phyloP scores from a whole-genome alignment of 1,140 invertebrate genomes.

The Latrodectus geometricus region DNA sequence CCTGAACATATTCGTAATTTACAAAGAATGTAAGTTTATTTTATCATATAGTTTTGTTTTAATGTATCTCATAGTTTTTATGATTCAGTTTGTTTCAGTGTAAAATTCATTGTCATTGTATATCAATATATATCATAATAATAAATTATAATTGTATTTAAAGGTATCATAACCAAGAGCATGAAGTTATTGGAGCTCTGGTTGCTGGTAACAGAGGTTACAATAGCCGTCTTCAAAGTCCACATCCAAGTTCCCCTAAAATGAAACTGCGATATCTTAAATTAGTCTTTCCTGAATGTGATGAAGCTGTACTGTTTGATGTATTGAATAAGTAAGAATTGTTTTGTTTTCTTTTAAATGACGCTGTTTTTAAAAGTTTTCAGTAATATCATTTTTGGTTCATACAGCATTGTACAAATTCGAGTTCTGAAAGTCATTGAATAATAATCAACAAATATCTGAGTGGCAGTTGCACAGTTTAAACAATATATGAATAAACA shows the following conservation, averaged over 20 bases:
- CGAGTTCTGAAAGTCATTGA: too few species aligned
- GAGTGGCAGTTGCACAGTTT: too few species aligned
- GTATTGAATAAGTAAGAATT: conserved; percentile 73
- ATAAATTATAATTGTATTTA: background rate
- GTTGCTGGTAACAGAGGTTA: conserved; percentile 56
- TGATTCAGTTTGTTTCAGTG: background rate
- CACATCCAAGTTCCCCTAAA: conserved; percentile 84
- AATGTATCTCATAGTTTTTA: background rate
- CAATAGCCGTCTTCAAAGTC: conserved; percentile 65
- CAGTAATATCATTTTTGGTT: too few species aligned
- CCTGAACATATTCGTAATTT: conserved; percentile 63
- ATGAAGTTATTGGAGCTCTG: conserved; percentile 64
- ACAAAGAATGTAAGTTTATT: conserved; percentile 62
- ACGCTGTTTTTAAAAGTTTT: too few species aligned
- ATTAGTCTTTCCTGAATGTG: conserved; percentile 89
- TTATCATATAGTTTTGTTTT: background rate
- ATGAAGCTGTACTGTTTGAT: conserved; percentile 88
- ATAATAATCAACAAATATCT: too few species aligned
- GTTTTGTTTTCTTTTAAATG: background rate
- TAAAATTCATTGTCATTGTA: too few species aligned
- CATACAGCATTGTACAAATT: too few species aligned
- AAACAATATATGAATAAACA: too few species aligned
- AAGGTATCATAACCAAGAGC: conserved; percentile 65
- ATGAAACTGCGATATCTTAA: conserved; percentile 94
- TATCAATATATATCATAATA: too few species aligned